These are phyloP conservation scores for Callinectes sapidus DNA, from an alignment of 2,888 invertebrate species.

Conservation along the genomic window DNA sequence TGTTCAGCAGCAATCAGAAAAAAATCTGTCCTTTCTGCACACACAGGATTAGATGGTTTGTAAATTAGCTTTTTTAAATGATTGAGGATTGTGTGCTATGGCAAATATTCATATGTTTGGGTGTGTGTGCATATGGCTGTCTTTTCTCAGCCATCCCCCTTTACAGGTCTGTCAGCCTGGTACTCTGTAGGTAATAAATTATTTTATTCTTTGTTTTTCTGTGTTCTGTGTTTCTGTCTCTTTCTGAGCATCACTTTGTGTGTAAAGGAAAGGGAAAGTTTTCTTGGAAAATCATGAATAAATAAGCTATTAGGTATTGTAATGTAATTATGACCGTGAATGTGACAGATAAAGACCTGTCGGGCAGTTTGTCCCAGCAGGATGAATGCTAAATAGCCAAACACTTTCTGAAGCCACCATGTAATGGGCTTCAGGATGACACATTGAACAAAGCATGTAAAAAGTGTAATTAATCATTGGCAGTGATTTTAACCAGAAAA, in stretches of 20 bases:
- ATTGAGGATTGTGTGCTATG: too few species aligned
- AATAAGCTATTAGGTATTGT: not conserved
- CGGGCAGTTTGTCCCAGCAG: not conserved
- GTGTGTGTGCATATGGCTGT: not conserved
- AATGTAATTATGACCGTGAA: not conserved
- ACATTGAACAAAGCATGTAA: not conserved
- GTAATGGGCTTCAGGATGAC: not conserved
- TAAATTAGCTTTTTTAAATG: too few species aligned
- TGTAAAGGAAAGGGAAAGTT: not conserved
- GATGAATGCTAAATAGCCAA: not conserved
- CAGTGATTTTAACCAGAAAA: not conserved
- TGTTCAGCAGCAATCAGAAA: too few species aligned
- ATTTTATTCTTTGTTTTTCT: not conserved
- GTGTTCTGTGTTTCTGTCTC: not conserved
- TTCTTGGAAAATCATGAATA: not conserved
- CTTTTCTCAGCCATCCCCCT: not conserved
- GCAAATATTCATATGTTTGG: not conserved
- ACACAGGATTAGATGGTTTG: too few species aligned
- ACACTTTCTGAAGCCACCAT: not conserved
- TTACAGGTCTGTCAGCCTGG: not conserved
- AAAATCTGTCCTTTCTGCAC: too few species aligned
- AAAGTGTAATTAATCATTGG: not conserved
- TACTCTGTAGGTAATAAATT: not conserved
- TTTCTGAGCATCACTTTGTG: not conserved
- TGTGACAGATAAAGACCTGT: not conserved